Evolutionary conservation across 2,888 invertebrate species (phyloP).

Genomic region (Plusia festucae): DNA sequence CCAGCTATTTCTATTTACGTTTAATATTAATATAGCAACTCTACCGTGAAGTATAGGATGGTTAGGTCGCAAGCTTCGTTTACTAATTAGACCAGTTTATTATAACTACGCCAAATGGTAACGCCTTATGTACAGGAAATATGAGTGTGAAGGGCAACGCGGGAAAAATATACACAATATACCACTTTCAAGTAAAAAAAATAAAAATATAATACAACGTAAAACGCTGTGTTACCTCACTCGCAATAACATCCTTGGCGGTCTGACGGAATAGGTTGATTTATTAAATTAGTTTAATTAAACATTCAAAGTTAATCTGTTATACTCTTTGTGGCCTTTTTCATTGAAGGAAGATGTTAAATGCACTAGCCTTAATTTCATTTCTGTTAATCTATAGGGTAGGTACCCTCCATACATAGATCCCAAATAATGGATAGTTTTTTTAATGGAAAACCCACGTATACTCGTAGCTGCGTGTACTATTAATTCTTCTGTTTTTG

Average conservation of each 20-base stretch:
- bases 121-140: conserved; percentile 35
- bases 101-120: conserved; percentile 40
- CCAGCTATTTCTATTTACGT: conserved; percentile 22
- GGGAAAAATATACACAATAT: conserved; percentile 38
- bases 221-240: conserved; percentile 35
- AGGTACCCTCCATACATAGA: too few species aligned
- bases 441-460: too few species aligned
- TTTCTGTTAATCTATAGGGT: too few species aligned
- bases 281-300: neutral
- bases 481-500: neutral
- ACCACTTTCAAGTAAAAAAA: conserved; percentile 44
- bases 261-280: conserved; percentile 21
- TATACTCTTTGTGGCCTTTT: too few species aligned
- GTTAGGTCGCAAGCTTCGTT: conserved; percentile 35
- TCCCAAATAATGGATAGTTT: too few species aligned
- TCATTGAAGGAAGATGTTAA: too few species aligned
- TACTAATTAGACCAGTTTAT: conserved; percentile 53
- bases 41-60: conserved; percentile 38
- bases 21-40: conserved; percentile 36
- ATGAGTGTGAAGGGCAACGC: conserved; percentile 41
- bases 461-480: too few species aligned
- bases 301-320: too few species aligned
- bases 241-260: neutral
- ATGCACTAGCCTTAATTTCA: too few species aligned
- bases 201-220: conserved; percentile 31